phyloP scores from a whole-genome alignment of 2,797 vertebrate species.

The Anguilla marmorata region DNA sequence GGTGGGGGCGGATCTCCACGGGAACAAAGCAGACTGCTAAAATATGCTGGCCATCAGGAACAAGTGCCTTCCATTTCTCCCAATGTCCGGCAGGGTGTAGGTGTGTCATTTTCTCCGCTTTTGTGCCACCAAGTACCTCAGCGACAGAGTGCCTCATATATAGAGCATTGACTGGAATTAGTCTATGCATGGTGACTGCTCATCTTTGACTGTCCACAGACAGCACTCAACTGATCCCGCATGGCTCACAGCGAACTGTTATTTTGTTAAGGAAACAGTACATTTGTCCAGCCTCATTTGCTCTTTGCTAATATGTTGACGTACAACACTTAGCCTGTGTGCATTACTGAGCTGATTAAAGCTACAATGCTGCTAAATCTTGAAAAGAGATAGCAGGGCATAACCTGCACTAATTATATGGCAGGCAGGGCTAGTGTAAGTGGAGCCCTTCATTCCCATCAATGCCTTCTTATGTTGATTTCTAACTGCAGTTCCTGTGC shows the following conservation, averaged over 20 bases:
- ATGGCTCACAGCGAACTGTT: background rate
- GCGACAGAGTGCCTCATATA: background rate
- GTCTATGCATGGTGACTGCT: background rate
- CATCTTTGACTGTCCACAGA: background rate
- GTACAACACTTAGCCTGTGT: background rate
- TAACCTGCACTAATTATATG: background rate
- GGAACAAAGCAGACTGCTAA: background rate
- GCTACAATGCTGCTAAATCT: background rate
- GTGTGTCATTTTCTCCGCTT: background rate
- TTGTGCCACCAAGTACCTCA: background rate
- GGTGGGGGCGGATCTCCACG: background rate
- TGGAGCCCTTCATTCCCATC: background rate
- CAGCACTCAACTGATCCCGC: background rate
- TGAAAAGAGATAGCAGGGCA: background rate
- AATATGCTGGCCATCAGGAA: background rate
- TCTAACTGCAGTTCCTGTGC: background rate
- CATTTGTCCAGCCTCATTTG: background rate
- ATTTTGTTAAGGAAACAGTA: background rate
- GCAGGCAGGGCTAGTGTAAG: background rate
- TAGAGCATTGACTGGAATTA: background rate
- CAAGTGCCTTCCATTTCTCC: background rate
- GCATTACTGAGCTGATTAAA: background rate
- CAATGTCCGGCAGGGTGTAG: background rate
- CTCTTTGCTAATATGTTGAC: background rate
- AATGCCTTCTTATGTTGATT: background rate